These are phyloP conservation scores for Trididemnum nubilum DNA, from an alignment of 23 tunicate species.

Conservation along the genomic window DNA sequence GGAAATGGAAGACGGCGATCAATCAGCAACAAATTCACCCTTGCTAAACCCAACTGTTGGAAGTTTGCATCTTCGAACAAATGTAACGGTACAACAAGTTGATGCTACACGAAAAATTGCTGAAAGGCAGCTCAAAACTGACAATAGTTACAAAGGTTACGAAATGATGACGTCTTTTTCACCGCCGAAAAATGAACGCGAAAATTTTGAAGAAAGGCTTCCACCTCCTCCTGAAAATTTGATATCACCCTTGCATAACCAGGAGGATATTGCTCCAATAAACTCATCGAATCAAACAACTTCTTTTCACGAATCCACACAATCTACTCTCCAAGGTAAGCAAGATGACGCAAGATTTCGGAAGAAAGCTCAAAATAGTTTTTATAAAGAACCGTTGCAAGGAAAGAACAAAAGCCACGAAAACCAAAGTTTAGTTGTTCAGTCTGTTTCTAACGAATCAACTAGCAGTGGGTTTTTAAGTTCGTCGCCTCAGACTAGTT, in stretches of 20 bases:
- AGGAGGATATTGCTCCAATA: neutral
- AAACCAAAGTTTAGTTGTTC: constrained; percentile 14
- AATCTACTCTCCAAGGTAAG: neutral
- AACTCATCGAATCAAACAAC: neutral
- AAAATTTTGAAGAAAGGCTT: neutral
- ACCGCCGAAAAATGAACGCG: neutral
- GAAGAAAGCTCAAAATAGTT: too few relatives aligned
- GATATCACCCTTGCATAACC: neutral
- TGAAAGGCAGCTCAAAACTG: too few relatives aligned
- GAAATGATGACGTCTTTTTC: neutral
- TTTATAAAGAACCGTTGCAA: neutral
- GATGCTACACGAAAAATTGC: neutral
- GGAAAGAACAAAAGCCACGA: neutral
- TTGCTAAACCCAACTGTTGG: neutral
- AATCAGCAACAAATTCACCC: neutral
- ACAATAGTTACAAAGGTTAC: neutral
- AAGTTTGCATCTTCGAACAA: too few relatives aligned
- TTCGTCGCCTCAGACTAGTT: constrained; percentile 38
- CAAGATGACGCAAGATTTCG: too few relatives aligned
- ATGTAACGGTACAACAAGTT: neutral
- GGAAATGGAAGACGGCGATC: neutral
- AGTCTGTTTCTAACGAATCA: constrained; percentile 56
- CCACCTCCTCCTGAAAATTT: neutral
- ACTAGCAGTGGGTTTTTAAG: constrained; percentile 75
- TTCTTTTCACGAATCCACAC: too few relatives aligned